Conservation (phyloP, 2,113 vertebrate genomes). For the Megatriorchis doriae region DNA sequence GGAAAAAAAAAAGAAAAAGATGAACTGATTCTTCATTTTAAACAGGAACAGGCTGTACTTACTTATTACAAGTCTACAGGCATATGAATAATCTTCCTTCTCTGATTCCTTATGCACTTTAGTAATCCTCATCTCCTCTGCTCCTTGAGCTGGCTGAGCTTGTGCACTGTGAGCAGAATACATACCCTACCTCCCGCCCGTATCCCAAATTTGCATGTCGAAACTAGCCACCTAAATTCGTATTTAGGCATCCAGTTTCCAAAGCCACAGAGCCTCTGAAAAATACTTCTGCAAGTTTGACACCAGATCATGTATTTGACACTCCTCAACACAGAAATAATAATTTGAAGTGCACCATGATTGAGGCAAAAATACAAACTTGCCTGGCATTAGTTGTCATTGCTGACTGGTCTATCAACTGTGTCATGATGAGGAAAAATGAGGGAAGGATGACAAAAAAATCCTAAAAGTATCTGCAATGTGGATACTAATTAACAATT, state of each 20-base stretch:
- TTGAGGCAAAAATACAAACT: background rate
- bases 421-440: background rate
- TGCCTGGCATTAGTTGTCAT: background rate
- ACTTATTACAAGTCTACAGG: slow-evolving; percentile 2
- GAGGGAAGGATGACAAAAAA: background rate
- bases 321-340: background rate
- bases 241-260: background rate
- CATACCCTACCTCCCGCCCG: background rate
- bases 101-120: background rate
- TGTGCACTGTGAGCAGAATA: background rate
- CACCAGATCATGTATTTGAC: background rate
- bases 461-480: background rate
- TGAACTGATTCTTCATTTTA: background rate
- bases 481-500: background rate
- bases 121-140: background rate
- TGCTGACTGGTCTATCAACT: background rate
- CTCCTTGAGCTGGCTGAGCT: background rate
- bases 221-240: background rate
- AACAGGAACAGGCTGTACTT: background rate
- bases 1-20: background rate
- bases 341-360: background rate
- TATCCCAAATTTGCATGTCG: background rate
- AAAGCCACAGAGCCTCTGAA: background rate
- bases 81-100: slow-evolving; percentile 5
- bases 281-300: background rate